Evolutionary conservation across 2,888 invertebrate species (phyloP).

Genomic region (Lacanobia oleracea): DNA sequence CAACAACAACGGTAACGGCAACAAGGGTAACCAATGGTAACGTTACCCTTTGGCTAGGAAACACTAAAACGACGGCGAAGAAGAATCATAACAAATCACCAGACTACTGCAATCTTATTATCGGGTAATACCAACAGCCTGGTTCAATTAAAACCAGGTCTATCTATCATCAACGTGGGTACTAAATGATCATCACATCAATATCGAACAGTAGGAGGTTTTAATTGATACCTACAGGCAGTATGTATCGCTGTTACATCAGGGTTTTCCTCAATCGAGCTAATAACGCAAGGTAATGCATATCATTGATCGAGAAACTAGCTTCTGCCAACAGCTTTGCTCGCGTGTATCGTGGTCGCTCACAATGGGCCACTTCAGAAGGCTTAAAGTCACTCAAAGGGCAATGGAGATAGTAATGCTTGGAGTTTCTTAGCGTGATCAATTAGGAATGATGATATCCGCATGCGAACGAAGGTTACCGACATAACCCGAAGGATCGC

Average conservation of each 20-base stretch:
- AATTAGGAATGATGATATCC: too few species aligned
- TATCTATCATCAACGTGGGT: not conserved
- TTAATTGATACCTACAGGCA: constrained; percentile 30
- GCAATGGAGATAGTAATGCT: too few species aligned
- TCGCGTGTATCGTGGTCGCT: not conserved
- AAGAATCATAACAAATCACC: not conserved
- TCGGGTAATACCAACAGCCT: not conserved
- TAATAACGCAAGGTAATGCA: not conserved
- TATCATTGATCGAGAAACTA: not conserved
- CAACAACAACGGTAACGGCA: too few species aligned
- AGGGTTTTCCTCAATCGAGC: constrained; percentile 33
- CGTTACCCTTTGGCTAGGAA: too few species aligned
- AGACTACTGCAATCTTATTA: not conserved
- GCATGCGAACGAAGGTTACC: too few species aligned
- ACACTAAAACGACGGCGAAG: not conserved
- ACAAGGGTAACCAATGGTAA: too few species aligned
- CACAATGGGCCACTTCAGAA: too few species aligned
- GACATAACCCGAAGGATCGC: too few species aligned
- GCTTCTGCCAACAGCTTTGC: too few species aligned
- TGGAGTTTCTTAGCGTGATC: too few species aligned
- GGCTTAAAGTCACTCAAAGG: too few species aligned
- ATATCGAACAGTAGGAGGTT: not conserved
- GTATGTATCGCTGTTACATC: constrained; percentile 1
- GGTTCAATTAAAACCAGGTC: not conserved
- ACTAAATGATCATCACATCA: constrained; percentile 16